Conservation (phyloP, 1,140 invertebrate species). For the Agrilus planipennis region DNA sequence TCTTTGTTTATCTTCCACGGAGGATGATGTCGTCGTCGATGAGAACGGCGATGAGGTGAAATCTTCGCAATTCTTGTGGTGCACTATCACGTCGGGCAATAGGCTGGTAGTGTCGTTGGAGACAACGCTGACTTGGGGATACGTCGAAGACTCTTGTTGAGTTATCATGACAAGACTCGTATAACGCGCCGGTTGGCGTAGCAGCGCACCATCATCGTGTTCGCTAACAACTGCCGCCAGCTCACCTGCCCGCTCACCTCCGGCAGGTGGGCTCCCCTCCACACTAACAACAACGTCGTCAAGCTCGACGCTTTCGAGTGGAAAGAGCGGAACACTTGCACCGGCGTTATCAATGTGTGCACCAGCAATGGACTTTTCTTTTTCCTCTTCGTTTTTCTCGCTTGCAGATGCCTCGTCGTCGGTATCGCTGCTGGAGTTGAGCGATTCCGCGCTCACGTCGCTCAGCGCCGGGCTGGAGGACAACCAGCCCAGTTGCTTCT, state of each 20-base stretch:
- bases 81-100: conserved; percentile 43
- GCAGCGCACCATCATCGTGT: conserved; percentile 38
- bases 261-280: conserved; percentile 13
- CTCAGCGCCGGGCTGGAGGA: conserved; percentile 24
- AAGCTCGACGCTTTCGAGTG: conserved; percentile 22
- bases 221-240: conserved; percentile 35
- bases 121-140: conserved; percentile 54
- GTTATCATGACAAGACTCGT: conserved; percentile 81
- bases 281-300: conserved; percentile 14
- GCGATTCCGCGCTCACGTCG: conserved; percentile 27
- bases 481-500: neutral
- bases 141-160: conserved; percentile 41
- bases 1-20: too few species aligned
- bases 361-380: neutral
- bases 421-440: conserved; percentile 24
- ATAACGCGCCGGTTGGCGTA: conserved; percentile 55
- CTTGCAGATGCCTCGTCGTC: conserved; percentile 15
- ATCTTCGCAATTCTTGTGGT: conserved; percentile 39
- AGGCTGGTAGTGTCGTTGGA: conserved; percentile 59
- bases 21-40: conserved; percentile 1
- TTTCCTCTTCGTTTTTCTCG: neutral
- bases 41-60: conserved; percentile 6
- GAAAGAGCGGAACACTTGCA: neutral
- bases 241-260: conserved; percentile 28
- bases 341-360: neutral